These are phyloP conservation scores for Aethina tumida DNA, from an alignment of 1,140 invertebrate genomes.

Conservation along the genomic window DNA sequence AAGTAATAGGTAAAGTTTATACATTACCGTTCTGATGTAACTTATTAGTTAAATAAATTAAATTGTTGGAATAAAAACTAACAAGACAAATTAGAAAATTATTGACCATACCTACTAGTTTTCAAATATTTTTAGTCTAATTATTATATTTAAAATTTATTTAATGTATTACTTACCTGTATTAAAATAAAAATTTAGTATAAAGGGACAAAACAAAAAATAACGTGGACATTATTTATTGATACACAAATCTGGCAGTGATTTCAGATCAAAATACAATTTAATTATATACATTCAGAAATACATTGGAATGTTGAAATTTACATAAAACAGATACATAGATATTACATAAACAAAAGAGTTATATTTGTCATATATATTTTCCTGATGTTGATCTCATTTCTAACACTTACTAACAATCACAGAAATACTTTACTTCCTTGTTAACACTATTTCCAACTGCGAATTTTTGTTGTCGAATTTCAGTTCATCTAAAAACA, in stretches of 20 bases:
- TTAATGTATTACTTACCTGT: too few relatives aligned
- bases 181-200: neutral
- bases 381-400: slow-evolving; percentile 8
- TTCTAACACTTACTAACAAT: slow-evolving; percentile 27
- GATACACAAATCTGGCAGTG: slow-evolving; percentile 30
- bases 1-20: too few relatives aligned
- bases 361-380: slow-evolving; percentile 9
- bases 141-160: too few relatives aligned
- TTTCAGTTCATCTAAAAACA: slow-evolving; percentile 4
- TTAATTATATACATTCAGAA: slow-evolving; percentile 27
- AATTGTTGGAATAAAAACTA: too few relatives aligned
- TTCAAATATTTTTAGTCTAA: too few relatives aligned
- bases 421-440: slow-evolving; percentile 29
- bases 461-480: slow-evolving; percentile 2
- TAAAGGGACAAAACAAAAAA: slow-evolving; percentile 12
- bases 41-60: too few relatives aligned
- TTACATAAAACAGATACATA: slow-evolving; percentile 17
- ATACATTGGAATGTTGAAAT: slow-evolving; percentile 25
- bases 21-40: too few relatives aligned
- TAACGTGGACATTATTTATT: slow-evolving; percentile 24
- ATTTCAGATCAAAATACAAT: slow-evolving; percentile 30
- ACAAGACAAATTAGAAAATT: too few relatives aligned
- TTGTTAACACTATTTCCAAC: slow-evolving; percentile 11
- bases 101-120: too few relatives aligned
- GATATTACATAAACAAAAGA: slow-evolving; percentile 15